Evolutionary conservation across 2,113 vertebrate species (phyloP).

Genomic region (Oncorhynchus mykiss): DNA sequence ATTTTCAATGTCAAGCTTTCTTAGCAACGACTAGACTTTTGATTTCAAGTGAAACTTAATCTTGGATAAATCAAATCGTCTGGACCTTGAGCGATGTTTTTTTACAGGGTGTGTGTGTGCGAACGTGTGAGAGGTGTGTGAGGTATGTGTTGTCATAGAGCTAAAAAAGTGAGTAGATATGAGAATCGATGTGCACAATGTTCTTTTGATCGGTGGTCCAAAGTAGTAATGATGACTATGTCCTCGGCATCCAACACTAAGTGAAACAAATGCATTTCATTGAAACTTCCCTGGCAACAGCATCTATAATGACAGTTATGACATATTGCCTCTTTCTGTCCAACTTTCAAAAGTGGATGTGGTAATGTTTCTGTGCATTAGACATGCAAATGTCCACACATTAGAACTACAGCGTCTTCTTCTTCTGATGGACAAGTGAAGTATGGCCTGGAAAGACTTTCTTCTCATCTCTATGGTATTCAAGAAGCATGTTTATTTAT

Average conservation of each 20-base stretch:
- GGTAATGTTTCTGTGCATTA: background rate
- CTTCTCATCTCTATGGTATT: background rate
- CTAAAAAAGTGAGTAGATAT: constrained; percentile 14
- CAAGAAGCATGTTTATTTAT: background rate
- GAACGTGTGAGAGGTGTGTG: constrained; percentile 8
- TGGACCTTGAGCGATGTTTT: constrained; percentile 26
- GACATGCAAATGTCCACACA: background rate
- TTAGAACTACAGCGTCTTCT: background rate
- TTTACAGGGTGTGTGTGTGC: constrained; percentile 21
- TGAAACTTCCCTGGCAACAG: constrained; percentile 17
- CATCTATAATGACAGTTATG: background rate
- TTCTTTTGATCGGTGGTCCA: constrained; percentile 26
- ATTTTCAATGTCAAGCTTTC: constrained; percentile 59
- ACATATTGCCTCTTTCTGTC: constrained; percentile 9
- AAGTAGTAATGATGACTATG: constrained; percentile 3
- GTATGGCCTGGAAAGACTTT: background rate
- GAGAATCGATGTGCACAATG: background rate
- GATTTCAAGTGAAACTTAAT: constrained; percentile 48
- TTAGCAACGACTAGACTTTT: constrained; percentile 58
- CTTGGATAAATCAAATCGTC: constrained; percentile 42
- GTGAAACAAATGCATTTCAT: constrained; percentile 34
- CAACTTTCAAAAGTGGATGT: background rate
- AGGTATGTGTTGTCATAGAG: constrained; percentile 8
- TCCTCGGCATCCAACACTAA: constrained; percentile 16
- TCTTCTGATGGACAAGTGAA: background rate